phyloP scores from a whole-genome alignment of 2,113 vertebrate genomes.

The Forbesichthys papilliferus region DNA sequence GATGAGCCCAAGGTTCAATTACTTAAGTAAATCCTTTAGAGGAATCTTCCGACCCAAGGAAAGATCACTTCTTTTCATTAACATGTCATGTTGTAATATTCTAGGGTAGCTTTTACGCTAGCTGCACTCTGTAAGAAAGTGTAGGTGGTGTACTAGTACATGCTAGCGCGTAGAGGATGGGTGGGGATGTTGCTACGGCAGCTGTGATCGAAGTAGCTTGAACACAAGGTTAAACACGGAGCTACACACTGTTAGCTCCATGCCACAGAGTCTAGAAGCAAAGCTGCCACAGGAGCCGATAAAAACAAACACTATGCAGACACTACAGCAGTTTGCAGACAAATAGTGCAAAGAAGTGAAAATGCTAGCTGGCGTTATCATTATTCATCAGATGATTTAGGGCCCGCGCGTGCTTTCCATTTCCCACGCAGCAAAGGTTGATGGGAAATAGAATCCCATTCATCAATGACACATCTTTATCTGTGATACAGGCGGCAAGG shows the following conservation, averaged over 20 bases:
- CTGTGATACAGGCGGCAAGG: slow-evolving; percentile 67
- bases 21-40: no score
- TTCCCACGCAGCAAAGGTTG: slow-evolving; percentile 66
- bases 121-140: no score
- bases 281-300: slow-evolving; percentile 11
- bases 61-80: no score
- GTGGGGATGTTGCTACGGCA: neutral
- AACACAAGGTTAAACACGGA: slow-evolving; percentile 16
- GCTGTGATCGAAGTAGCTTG: slow-evolving; percentile 29
- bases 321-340: slow-evolving; percentile 31
- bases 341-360: slow-evolving; percentile 51
- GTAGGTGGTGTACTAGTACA: no score
- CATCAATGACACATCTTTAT: slow-evolving; percentile 77
- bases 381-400: slow-evolving; percentile 74
- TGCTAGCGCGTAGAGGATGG: neutral
- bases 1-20: neutral
- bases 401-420: slow-evolving; percentile 62
- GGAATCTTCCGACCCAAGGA: no score
- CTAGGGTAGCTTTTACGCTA: no score
- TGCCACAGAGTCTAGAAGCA: neutral
- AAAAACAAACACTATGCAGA: slow-evolving; percentile 50
- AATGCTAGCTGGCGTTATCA: slow-evolving; percentile 57
- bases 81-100: no score
- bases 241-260: neutral
- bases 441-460: slow-evolving; percentile 79